These are phyloP conservation scores for Nebria ingens DNA, from an alignment of 1,140 invertebrate genomes.

Conservation along the genomic window DNA sequence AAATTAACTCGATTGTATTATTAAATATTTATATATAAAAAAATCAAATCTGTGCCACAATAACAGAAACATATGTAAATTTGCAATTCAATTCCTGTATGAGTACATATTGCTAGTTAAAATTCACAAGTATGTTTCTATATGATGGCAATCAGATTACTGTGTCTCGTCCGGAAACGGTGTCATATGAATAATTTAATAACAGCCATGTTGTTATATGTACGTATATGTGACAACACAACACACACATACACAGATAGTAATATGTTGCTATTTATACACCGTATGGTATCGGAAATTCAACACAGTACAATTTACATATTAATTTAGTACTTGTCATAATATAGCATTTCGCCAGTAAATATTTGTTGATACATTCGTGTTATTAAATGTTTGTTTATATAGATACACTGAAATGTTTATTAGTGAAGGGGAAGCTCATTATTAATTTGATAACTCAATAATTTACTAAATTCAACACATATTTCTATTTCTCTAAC, in stretches of 20 bases:
- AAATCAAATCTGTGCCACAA: no score
- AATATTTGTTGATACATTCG: background rate
- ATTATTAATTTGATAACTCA: no score
- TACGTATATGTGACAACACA: background rate
- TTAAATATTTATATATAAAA: no score
- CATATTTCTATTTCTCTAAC: no score
- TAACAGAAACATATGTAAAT: no score
- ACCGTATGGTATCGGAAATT: background rate
- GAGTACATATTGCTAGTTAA: no score
- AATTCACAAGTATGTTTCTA: no score
- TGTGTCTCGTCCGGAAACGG: background rate
- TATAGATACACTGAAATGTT: no score
- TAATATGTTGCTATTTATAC: background rate
- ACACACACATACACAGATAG: background rate
- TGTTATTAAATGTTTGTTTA: background rate
- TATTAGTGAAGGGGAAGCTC: no score
- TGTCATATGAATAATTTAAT: background rate
- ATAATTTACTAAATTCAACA: no score
- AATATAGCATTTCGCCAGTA: background rate
- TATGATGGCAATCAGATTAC: background rate
- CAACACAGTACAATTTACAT: background rate
- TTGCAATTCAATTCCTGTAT: no score
- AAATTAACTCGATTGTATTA: no score
- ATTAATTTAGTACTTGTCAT: background rate
- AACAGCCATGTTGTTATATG: background rate